phyloP scores from a whole-genome alignment of 2,888 invertebrate species.

The Epicampocera succincta region DNA sequence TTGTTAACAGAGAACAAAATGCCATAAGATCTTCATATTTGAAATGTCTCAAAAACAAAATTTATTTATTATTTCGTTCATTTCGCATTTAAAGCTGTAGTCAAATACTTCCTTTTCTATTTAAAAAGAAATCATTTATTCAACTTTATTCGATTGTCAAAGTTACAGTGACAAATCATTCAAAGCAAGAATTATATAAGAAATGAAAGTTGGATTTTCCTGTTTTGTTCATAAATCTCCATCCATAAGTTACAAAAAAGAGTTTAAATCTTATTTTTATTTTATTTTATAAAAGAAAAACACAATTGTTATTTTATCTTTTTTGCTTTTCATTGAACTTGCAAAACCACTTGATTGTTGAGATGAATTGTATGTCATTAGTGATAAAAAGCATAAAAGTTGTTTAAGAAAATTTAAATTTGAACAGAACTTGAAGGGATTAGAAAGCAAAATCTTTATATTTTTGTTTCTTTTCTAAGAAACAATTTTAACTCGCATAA shows the following conservation, averaged over 20 bases:
- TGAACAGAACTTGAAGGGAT: conserved; percentile 18
- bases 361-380: conserved; percentile 12
- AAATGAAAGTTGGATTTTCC: conserved; percentile 36
- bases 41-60: too few species aligned
- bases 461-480: too few species aligned
- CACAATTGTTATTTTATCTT: neutral
- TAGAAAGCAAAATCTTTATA: conserved; percentile 18
- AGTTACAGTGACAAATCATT: neutral
- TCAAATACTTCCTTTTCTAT: neutral
- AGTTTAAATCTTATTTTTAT: too few species aligned
- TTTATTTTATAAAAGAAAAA: neutral
- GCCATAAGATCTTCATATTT: too few species aligned
- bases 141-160: neutral
- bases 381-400: conserved; percentile 20
- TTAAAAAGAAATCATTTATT: conserved; percentile 1
- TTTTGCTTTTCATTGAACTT: conserved; percentile 11
- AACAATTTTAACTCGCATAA: neutral
- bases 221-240: too few species aligned
- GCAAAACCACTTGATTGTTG: conserved; percentile 5
- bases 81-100: neutral
- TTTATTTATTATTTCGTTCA: too few species aligned
- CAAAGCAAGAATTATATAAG: neutral
- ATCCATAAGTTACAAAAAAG: too few species aligned
- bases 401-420: conserved; percentile 4
- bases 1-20: too few species aligned